Percentiles rank a stretch among this genome's conserved stretches.
phyloP scores from a whole-genome alignment of 2,797 vertebrate species.

The Ptychobarbus kaznakovi region DNA sequence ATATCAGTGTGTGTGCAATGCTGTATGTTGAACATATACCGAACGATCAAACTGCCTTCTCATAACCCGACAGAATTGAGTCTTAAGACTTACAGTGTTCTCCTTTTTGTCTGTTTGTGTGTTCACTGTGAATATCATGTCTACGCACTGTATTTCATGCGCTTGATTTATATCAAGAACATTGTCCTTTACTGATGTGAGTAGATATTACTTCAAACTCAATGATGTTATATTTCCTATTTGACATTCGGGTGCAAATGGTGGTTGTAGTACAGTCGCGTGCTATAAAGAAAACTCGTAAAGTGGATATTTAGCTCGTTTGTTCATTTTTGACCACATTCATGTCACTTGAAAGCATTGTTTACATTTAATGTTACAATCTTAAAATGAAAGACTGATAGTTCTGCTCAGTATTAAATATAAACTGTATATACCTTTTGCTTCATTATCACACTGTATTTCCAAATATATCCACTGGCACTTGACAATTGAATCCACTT shows the following conservation, averaged over 20 bases:
- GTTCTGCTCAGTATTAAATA: neutral
- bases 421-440: neutral
- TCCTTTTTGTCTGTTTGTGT: constrained; percentile 23
- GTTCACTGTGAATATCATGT: constrained; percentile 48
- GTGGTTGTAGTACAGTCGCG: neutral
- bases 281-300: constrained; percentile 3
- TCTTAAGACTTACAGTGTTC: constrained; percentile 42
- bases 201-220: constrained; percentile 30
- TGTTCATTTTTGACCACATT: neutral
- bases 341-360: constrained; percentile 8
- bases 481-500: neutral
- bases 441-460: constrained; percentile 3
- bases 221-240: constrained; percentile 30
- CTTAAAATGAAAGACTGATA: neutral
- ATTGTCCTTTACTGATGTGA: constrained; percentile 39
- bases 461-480: neutral
- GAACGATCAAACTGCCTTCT: constrained; percentile 53
- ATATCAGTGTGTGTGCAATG: constrained; percentile 32
- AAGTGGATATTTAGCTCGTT: constrained; percentile 11
- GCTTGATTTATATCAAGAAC: constrained; percentile 47
- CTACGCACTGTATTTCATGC: constrained; percentile 37
- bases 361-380: constrained; percentile 28
- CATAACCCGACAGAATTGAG: constrained; percentile 40
- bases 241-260: neutral
- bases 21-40: constrained; percentile 39